Percentiles rank a stretch among this genome's conserved stretches.
phyloP scores from a whole-genome alignment of 1,140 invertebrate genomes.

The Drosophila kepulauana region DNA sequence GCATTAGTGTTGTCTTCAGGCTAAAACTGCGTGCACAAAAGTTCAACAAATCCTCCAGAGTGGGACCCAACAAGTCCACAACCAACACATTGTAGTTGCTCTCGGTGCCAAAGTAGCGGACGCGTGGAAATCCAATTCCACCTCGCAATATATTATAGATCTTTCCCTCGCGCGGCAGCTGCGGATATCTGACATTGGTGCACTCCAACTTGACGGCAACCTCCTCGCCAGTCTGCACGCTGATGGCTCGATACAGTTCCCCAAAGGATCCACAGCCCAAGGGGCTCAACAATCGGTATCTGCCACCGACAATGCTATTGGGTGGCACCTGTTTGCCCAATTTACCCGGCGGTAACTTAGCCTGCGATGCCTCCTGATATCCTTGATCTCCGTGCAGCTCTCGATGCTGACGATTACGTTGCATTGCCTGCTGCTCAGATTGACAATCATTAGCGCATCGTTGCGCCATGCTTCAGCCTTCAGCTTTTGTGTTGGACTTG shows the following conservation, averaged over 20 bases:
- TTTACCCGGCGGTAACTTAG: not conserved
- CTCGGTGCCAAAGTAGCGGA: conserved; percentile 93
- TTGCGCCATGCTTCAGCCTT: conserved; percentile 1
- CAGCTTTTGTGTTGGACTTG: not conserved
- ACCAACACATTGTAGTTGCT: conserved; percentile 95
- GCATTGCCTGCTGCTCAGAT: not conserved
- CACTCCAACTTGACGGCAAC: conserved; percentile 97
- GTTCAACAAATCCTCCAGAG: conserved; percentile 96
- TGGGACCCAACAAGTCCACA: conserved; percentile 96
- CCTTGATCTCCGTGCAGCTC: too few species aligned
- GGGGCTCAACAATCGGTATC: conserved; percentile 95
- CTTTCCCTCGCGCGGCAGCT: conserved; percentile 96
- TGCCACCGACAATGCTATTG: conserved; percentile 89
- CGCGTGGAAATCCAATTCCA: conserved; percentile 95
- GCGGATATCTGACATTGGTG: conserved; percentile 94
- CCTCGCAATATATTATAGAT: conserved; percentile 95
- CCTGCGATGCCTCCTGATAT: too few species aligned
- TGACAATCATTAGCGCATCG: conserved; percentile 10
- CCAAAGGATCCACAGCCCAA: conserved; percentile 97
- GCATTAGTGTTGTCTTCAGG: conserved; percentile 97
- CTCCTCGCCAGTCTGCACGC: conserved; percentile 95
- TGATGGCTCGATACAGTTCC: conserved; percentile 96
- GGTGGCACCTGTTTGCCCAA: not conserved
- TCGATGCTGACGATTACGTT: not conserved
- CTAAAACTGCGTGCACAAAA: conserved; percentile 96